phyloP scores from a whole-genome alignment of 2,888 invertebrate genomes.

The Rhabditoides inermis region DNA sequence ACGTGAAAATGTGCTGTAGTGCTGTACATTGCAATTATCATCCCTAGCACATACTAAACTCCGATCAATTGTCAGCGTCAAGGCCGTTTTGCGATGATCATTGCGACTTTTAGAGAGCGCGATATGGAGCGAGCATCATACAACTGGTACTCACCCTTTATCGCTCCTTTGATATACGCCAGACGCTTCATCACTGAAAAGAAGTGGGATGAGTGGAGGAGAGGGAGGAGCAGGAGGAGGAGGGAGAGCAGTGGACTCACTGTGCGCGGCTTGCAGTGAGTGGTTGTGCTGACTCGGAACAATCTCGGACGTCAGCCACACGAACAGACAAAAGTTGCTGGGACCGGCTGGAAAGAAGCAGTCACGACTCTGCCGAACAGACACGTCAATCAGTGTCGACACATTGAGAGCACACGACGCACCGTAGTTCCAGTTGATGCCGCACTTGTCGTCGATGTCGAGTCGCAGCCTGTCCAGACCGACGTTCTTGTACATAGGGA shows the following conservation, averaged over 20 bases:
- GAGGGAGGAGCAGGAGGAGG: neutral
- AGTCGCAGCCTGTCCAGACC: conserved; percentile 37
- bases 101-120: no score
- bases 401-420: conserved; percentile 1
- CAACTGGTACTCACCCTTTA: conserved; percentile 3
- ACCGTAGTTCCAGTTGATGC: conserved; percentile 52
- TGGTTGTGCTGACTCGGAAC: conserved; percentile 29
- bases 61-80: no score
- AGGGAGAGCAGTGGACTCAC: conserved; percentile 8
- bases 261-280: conserved; percentile 11
- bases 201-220: conserved; percentile 17
- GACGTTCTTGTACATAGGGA: conserved; percentile 44
- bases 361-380: neutral
- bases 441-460: conserved; percentile 51
- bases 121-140: neutral
- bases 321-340: conserved; percentile 46
- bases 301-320: conserved; percentile 50
- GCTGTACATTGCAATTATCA: no score
- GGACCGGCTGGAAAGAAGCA: conserved; percentile 38
- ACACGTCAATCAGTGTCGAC: neutral
- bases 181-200: no score
- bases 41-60: no score
- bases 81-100: no score
- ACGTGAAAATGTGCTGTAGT: no score
- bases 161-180: no score